These are phyloP conservation scores for Scelioninae gen. 2 DNA, from an alignment of 2,888 invertebrate species.

Conservation along the genomic window DNA sequence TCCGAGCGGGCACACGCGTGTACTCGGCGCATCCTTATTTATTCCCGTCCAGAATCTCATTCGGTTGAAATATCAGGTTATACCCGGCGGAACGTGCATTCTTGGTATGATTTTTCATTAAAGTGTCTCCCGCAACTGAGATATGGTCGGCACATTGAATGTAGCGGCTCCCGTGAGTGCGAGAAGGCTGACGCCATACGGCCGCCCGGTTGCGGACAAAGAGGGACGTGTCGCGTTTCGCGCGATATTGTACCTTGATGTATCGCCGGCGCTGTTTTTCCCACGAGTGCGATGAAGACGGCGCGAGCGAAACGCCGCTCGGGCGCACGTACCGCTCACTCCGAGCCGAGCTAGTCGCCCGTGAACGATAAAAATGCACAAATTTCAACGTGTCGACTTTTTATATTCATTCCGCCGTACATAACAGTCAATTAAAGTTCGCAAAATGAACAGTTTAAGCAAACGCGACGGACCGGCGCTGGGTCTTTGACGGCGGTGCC, in stretches of 20 bases:
- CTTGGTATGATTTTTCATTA: constrained; percentile 75
- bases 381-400: constrained; percentile 47
- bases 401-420: constrained; percentile 37
- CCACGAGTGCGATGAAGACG: constrained; percentile 73
- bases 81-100: constrained; percentile 69
- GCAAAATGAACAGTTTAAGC: constrained; percentile 37
- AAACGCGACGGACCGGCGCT: constrained; percentile 14
- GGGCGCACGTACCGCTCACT: constrained; percentile 55
- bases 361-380: constrained; percentile 56
- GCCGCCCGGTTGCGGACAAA: constrained; percentile 30
- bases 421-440: constrained; percentile 47
- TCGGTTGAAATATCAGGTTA: constrained; percentile 70
- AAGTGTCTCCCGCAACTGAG: constrained; percentile 73
- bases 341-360: constrained; percentile 53
- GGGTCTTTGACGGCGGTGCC: no score
- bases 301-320: constrained; percentile 54
- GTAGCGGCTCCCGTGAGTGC: constrained; percentile 68
- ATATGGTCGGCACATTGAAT: constrained; percentile 74
- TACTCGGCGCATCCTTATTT: constrained; percentile 66
- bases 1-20: constrained; percentile 41
- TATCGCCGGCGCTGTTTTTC: constrained; percentile 67
- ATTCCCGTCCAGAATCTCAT: constrained; percentile 70
- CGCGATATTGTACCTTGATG: constrained; percentile 71
- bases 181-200: constrained; percentile 46
- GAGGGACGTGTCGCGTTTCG: constrained; percentile 65